Evolutionary conservation across 2,888 invertebrate genomes (phyloP), one percentile per base, ranked within the genome.

Genomic region (Trachelus troglodyta): DNA sequence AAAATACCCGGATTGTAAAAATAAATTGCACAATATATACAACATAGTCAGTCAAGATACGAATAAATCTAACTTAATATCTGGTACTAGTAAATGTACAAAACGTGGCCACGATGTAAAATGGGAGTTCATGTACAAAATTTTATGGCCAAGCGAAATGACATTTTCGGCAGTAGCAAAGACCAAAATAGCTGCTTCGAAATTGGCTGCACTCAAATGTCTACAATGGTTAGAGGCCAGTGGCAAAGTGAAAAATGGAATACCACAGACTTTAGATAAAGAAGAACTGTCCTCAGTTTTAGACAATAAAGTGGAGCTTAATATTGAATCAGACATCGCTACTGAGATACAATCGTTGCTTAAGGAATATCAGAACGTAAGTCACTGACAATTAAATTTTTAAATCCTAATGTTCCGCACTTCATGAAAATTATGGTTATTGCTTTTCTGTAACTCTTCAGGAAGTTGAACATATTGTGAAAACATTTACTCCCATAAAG

Each of bases 61-160:
- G 75, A 92, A 92, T 81, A 92, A 92, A 35, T 83, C 91, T 34
- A 87, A 91, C 69, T 91, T 73, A 33, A 73, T 82, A 9, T n/a
- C 73, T 12, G 37, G 40, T 11, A 77, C 11, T 34, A 69, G 37
- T 12, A 80, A 76, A 12, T 86, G 85, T 68, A 87, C 90, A 0
- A 84, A 87, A 0, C 82, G 90, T 0, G 90, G 90, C 0, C 91
- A 90, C 12, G 78, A 81, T 75, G 90, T 79, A 2, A 74, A 56
- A 12, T 12, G 73, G 4, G 35, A 90, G 12, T 95, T 95, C 95
- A 90, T 86, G 0, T 94, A 94, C 81, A 93, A 90, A 1, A 89
- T 95, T 81, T 87, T 90, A 68, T 95, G 95, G 95, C 95, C 95
- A 0, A 92, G 93, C 83, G 90, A 92, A 75, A 90, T 90, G 12